Conservation (phyloP, 2,888 invertebrate species). For the Leptopilina drosophilae region DNA sequence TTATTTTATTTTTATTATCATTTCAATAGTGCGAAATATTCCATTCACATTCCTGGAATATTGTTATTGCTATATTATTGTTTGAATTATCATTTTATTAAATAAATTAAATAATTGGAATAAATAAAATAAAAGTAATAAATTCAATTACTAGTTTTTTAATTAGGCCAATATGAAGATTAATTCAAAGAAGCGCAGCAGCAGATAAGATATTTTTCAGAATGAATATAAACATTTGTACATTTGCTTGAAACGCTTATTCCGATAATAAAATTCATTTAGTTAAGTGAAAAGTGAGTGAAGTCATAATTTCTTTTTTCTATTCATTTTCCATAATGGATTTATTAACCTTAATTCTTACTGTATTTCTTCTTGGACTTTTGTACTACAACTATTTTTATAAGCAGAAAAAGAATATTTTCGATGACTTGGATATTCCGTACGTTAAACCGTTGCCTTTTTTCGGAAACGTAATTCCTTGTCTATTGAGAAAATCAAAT, state of each 20-base stretch:
- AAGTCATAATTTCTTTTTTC: too few relatives aligned
- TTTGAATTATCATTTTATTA: too few relatives aligned
- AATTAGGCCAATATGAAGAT: too few relatives aligned
- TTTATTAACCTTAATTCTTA: not conserved
- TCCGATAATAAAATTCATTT: not conserved
- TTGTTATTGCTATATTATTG: too few relatives aligned
- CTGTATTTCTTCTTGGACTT: not conserved
- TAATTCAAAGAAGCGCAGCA: not conserved
- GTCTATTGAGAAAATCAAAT: not conserved
- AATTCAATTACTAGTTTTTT: too few relatives aligned
- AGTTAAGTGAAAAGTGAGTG: too few relatives aligned
- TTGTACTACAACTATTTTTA: not conserved
- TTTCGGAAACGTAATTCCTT: not conserved
- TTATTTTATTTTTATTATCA: too few relatives aligned
- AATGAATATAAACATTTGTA: too few relatives aligned
- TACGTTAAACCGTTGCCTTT: not conserved
- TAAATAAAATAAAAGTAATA: too few relatives aligned
- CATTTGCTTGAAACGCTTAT: not conserved
- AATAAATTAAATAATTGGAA: too few relatives aligned
- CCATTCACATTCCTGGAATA: too few relatives aligned
- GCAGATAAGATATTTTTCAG: not conserved
- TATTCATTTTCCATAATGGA: constrained; percentile 3
- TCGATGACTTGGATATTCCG: not conserved
- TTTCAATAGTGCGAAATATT: too few relatives aligned
- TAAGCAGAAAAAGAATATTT: not conserved